phyloP scores from a whole-genome alignment of 2,888 invertebrate genomes.

The Chelonus formosanus region DNA sequence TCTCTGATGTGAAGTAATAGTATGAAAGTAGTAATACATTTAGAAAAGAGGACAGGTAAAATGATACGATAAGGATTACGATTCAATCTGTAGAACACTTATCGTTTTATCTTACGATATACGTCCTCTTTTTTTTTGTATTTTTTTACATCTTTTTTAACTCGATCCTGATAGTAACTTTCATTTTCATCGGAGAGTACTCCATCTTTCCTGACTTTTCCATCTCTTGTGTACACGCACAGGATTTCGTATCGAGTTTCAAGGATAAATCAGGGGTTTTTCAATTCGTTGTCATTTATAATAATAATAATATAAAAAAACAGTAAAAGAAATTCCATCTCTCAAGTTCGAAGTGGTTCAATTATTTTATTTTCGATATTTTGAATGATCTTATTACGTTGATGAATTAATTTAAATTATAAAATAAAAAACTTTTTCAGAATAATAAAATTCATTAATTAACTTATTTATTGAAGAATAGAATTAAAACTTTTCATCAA shows the following conservation, averaged over 20 bases:
- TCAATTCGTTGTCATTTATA: not conserved
- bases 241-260: conserved; percentile 13
- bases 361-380: too few species aligned
- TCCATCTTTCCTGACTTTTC: not conserved
- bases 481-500: too few species aligned
- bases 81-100: conserved; percentile 36
- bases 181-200: conserved; percentile 1
- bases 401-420: too few species aligned
- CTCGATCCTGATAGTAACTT: conserved; percentile 23
- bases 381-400: too few species aligned
- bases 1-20: too few species aligned
- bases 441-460: too few species aligned
- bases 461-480: too few species aligned
- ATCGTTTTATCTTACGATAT: conserved; percentile 33
- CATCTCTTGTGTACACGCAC: conserved; percentile 18
- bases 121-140: conserved; percentile 12
- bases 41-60: conserved; percentile 27
- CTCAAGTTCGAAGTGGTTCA: too few species aligned
- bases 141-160: not conserved
- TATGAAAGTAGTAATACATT: too few species aligned
- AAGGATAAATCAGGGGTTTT: conserved; percentile 8
- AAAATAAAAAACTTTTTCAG: too few species aligned
- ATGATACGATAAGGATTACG: conserved; percentile 31
- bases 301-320: too few species aligned
- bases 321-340: too few species aligned